Percentiles rank a stretch among this genome's conserved stretches.
Conservation (phyloP, 2,113 vertebrate genomes). For the Oreochromis niloticus region DNA sequence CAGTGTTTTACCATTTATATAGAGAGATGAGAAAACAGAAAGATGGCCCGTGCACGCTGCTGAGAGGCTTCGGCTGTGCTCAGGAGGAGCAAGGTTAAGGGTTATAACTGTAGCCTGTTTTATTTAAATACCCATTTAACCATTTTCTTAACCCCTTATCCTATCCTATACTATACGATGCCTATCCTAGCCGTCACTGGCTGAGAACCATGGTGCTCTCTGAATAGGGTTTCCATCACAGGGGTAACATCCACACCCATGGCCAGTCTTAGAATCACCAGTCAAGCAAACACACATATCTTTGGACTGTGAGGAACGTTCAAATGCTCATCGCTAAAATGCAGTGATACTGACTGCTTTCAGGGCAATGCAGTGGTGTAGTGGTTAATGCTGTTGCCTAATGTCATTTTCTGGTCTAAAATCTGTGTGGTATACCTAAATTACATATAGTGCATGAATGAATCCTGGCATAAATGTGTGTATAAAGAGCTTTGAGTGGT, state of each 20-base stretch:
- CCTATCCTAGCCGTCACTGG: background rate
- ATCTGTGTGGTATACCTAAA: background rate
- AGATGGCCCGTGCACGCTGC: background rate
- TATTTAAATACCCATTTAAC: background rate
- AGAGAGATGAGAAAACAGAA: background rate
- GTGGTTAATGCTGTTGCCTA: background rate
- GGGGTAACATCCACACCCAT: background rate
- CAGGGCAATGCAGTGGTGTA: background rate
- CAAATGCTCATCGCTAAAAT: background rate
- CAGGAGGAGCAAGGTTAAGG: background rate
- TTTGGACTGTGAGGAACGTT: background rate
- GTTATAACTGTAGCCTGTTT: background rate
- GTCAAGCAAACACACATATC: fast-evolving
- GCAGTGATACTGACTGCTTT: background rate
- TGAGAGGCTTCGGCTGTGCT: background rate
- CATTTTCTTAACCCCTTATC: background rate
- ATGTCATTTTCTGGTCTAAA: background rate
- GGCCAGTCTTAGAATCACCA: background rate
- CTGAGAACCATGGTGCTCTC: background rate
- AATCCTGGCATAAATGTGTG: background rate
- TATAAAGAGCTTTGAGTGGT: background rate
- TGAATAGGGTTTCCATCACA: background rate
- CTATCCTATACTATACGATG: background rate
- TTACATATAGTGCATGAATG: background rate
- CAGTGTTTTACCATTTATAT: background rate